Percentiles rank a stretch among this genome's conserved stretches.
Evolutionary conservation across 2,888 invertebrate genomes (phyloP).

Genomic region (Smittia aterrima): DNA sequence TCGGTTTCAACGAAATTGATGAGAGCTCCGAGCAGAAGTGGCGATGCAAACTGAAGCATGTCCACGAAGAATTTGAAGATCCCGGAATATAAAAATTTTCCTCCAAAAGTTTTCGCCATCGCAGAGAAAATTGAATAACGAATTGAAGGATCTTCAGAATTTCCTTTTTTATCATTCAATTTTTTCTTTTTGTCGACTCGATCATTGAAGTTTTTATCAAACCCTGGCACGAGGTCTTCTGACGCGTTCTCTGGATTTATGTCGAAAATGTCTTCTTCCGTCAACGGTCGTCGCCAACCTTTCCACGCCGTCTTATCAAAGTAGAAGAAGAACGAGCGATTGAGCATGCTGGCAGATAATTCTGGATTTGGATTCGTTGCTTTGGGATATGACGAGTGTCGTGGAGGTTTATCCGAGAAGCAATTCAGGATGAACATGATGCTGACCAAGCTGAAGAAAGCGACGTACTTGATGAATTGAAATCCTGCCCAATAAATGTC

Average conservation of each 20-base stretch:
- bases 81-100: constrained; percentile 36
- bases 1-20: constrained; percentile 45
- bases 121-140: constrained; percentile 36
- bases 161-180: background rate
- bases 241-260: constrained; percentile 54
- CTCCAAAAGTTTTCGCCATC: constrained; percentile 37
- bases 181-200: constrained; percentile 12
- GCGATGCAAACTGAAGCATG: constrained; percentile 39
- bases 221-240: constrained; percentile 48
- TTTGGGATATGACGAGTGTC: background rate
- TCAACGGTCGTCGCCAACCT: constrained; percentile 57
- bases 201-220: constrained; percentile 52
- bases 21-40: constrained; percentile 24
- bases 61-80: constrained; percentile 27
- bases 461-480: constrained; percentile 1
- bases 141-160: no score
- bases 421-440: constrained; percentile 7
- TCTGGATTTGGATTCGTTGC: constrained; percentile 43
- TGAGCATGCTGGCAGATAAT: constrained; percentile 44
- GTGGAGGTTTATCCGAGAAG: constrained; percentile 29
- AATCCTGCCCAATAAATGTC: constrained; percentile 41
- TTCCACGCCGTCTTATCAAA: constrained; percentile 55
- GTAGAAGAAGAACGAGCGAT: constrained; percentile 55
- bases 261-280: constrained; percentile 57
- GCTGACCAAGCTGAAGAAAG: background rate